Evolutionary conservation across 2,113 vertebrate species (phyloP), one percentile per base, ranked within the genome.

Genomic region (Onychostoma macrolepis): DNA sequence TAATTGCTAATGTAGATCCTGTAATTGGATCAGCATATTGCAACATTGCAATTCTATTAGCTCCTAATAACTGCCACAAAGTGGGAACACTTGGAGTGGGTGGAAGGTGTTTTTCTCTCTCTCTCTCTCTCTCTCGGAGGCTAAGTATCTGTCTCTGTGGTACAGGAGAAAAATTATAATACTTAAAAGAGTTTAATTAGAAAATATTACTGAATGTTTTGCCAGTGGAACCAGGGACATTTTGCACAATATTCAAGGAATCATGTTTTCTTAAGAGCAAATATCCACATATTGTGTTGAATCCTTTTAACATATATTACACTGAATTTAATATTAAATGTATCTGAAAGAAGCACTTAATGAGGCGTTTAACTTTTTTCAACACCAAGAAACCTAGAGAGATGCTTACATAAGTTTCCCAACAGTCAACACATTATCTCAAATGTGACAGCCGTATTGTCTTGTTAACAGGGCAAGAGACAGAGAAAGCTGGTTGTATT

Each of bases 1-100:
- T 96, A 96, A 96, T 95, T 95, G 94, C 95, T 95, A 95, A 96
- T 95, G 93, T 94, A 95, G 94, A 95, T 95, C 92, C 94, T 93
- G 93, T 95, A 96, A 95, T 95, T 96, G 95, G 95, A 95, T 95
- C 95, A 96, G 91, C 85, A 90, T 95, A 95, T 94, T 93, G 95
- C 95, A 94, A 94, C 94, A 95, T 94, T 93, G 94, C 95, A 94
- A 95, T 95, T 96, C 94, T 96, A 94, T 95, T 95, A 96, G 94
- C 94, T 95, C 90, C 92, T 95, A 94, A 96, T 95, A 96, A 96
- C 94, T 94, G 94, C 93, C 90, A 93, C 94, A 95, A 94, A 95
- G 94, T 95, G 94, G 95, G 93, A 94, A 94, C 89, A 91, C 91
- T 94, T 90, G 88, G 91, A 94, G 94, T 94, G 94, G 93, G 94